These are phyloP conservation scores for Biston stratarius DNA, from an alignment of 2,888 invertebrate genomes.

Conservation along the genomic window DNA sequence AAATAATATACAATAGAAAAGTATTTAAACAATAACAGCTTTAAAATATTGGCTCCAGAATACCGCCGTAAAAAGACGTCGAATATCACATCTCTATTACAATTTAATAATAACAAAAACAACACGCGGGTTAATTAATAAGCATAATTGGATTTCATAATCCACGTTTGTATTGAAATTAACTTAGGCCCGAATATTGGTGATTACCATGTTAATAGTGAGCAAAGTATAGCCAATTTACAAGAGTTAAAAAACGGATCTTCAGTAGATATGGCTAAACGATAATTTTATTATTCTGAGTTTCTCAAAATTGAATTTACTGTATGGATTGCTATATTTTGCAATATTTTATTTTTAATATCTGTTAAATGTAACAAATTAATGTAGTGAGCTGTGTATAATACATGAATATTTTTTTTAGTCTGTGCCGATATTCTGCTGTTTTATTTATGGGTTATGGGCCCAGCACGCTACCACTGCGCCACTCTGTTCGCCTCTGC, in stretches of 20 bases:
- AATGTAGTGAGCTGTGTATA: no score
- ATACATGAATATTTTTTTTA: no score
- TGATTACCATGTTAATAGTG: constrained; percentile 39
- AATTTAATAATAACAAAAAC: constrained; percentile 30
- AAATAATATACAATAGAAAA: no score
- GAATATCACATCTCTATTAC: constrained; percentile 17
- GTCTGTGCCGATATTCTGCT: no score
- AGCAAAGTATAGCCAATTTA: constrained; percentile 21
- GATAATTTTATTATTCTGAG: neutral
- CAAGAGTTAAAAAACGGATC: constrained; percentile 2
- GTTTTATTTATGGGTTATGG: constrained; percentile 96
- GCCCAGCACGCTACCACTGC: constrained; percentile 95
- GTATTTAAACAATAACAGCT: no score
- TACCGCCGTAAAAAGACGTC: constrained; percentile 15
- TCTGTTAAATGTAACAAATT: no score
- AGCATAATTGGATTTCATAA: constrained; percentile 37
- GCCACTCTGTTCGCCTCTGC: constrained; percentile 45
- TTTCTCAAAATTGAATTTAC: no score
- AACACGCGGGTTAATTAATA: constrained; percentile 33
- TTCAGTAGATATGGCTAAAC: neutral
- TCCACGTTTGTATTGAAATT: constrained; percentile 32
- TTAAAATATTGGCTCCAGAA: neutral
- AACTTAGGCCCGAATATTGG: constrained; percentile 32
- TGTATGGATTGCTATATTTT: no score
- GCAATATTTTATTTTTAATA: no score